Evolutionary conservation across 2,888 invertebrate species (phyloP).

Genomic region (Cyclophora albipunctata): DNA sequence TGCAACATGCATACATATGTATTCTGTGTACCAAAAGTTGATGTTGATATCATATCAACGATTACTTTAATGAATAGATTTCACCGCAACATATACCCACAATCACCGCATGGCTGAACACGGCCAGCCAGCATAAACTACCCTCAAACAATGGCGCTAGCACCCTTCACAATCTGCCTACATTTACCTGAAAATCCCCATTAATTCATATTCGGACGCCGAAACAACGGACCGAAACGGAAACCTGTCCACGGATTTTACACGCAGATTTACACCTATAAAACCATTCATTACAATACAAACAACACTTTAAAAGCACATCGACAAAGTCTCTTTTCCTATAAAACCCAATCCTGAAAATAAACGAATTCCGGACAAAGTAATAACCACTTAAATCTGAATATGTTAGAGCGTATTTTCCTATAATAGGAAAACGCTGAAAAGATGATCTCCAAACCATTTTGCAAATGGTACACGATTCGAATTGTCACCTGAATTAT

Average conservation of each 20-base stretch:
- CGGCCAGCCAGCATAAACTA: slow-evolving; percentile 17
- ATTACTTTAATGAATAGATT: slow-evolving; percentile 6
- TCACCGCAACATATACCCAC: slow-evolving; percentile 13
- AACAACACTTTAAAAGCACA: slow-evolving; percentile 16
- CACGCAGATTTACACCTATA: slow-evolving; percentile 51
- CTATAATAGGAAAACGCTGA: slow-evolving; percentile 30
- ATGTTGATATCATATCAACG: no score
- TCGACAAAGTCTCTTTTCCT: slow-evolving; percentile 23
- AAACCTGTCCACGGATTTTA: slow-evolving; percentile 62
- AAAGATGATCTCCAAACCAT: slow-evolving; percentile 49
- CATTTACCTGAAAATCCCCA: slow-evolving; percentile 53
- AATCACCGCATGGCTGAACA: slow-evolving; percentile 11
- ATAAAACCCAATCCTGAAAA: slow-evolving; percentile 9
- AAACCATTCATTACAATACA: slow-evolving; percentile 12
- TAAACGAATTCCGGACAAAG: slow-evolving; percentile 8
- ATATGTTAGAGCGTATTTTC: slow-evolving; percentile 27
- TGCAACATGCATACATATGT: no score
- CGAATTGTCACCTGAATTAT: slow-evolving; percentile 56
- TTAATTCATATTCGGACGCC: slow-evolving; percentile 54
- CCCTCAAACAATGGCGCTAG: slow-evolving; percentile 24
- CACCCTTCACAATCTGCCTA: slow-evolving; percentile 37
- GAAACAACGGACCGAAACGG: slow-evolving; percentile 51
- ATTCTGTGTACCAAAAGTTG: no score
- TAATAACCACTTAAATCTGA: slow-evolving; percentile 19
- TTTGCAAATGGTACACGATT: slow-evolving; percentile 58